Evolutionary conservation across 2,797 vertebrate species (phyloP).

Genomic region (Dicrostonyx torquatus): DNA sequence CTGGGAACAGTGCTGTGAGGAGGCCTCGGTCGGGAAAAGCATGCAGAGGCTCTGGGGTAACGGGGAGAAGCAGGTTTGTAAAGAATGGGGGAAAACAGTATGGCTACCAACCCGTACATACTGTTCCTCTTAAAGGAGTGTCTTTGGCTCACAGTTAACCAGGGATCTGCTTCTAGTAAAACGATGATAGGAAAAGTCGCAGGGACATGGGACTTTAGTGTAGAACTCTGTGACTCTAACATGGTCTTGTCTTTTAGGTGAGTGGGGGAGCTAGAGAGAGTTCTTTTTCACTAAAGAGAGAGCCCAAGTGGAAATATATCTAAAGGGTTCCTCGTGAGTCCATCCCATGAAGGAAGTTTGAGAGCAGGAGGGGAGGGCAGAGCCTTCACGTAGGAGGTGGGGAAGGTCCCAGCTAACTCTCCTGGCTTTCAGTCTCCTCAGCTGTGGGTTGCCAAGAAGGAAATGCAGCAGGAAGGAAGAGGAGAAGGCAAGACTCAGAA

Average conservation of each 20-base stretch:
- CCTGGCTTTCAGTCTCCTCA: fast-evolving
- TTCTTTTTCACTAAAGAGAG: neutral
- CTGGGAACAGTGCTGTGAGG: fast-evolving
- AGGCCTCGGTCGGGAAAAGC: fast-evolving
- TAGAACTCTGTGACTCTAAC: neutral
- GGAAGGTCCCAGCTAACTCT: neutral
- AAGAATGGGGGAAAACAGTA: neutral
- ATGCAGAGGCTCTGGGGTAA: neutral
- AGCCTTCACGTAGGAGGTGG: neutral
- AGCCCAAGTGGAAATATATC: neutral
- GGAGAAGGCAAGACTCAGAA: neutral
- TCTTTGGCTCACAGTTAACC: neutral
- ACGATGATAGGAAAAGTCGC: neutral
- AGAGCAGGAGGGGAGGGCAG: neutral
- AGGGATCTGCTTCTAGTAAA: neutral
- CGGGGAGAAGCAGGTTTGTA: neutral
- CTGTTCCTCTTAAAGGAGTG: neutral
- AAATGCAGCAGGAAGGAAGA: fast-evolving
- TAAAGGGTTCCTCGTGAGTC: neutral
- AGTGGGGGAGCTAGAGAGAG: fast-evolving
- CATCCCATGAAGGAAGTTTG: neutral
- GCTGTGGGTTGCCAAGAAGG: neutral
- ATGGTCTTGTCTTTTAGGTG: neutral
- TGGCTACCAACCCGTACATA: fast-evolving
- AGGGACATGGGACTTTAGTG: fast-evolving